Percentiles rank a stretch among this genome's conserved stretches.
phyloP scores from a whole-genome alignment of 2,797 vertebrate genomes.

The Novumbra hubbsi region DNA sequence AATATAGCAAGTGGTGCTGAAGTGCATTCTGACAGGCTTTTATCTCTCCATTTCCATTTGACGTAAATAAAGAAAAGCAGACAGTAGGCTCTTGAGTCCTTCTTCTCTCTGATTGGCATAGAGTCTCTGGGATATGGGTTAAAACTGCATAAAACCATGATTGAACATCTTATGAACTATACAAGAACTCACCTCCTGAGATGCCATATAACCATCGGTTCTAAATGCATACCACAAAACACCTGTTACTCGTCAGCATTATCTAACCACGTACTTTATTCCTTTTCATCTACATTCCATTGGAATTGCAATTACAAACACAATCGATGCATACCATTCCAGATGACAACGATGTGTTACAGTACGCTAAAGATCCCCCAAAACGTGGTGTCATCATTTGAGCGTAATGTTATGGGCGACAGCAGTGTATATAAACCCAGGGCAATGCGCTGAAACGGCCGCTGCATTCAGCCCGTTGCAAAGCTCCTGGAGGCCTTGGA shows the following conservation, averaged over 20 bases:
- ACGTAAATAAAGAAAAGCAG: conserved; percentile 17
- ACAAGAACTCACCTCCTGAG: not conserved
- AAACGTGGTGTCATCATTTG: not conserved
- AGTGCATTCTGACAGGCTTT: conserved; percentile 28
- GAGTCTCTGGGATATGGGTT: conserved; percentile 9
- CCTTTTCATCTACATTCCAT: not conserved
- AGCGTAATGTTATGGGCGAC: not conserved
- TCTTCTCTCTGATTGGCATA: not conserved
- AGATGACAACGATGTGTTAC: not conserved
- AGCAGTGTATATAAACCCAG: not conserved
- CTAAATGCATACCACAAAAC: not conserved
- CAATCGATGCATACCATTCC: not conserved
- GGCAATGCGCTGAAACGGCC: not conserved
- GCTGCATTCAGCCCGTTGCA: not conserved
- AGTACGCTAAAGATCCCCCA: not conserved
- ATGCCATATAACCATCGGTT: not conserved
- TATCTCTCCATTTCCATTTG: conserved; percentile 15
- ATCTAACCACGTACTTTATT: not conserved
- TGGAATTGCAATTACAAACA: not conserved
- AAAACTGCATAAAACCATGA: conserved; percentile 14
- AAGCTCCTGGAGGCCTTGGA: conserved; percentile 22
- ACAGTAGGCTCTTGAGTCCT: conserved; percentile 13
- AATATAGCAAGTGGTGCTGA: not conserved
- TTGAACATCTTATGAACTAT: conserved; percentile 9
- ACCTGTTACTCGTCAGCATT: not conserved